Conservation (phyloP, 2,888 invertebrate species). For the Xestoiulus laeticollis region DNA sequence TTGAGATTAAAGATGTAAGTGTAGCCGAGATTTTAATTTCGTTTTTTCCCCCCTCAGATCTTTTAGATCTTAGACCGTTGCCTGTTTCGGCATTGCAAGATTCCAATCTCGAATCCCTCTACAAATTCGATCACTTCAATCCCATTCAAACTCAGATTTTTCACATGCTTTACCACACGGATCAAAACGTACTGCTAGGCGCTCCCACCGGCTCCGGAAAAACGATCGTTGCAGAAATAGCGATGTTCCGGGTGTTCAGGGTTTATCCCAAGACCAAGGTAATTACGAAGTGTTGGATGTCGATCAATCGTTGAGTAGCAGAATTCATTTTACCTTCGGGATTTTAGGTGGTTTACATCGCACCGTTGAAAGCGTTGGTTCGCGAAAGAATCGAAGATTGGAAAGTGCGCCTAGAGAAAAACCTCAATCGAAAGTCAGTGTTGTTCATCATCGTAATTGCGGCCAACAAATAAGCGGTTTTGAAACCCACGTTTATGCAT, state of each 20-base stretch:
- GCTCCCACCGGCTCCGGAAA: constrained; percentile 98
- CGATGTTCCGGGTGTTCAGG: constrained; percentile 91
- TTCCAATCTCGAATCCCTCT: constrained; percentile 79
- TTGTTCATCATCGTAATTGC: background rate
- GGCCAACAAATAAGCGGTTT: too few species aligned
- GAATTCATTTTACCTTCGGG: background rate
- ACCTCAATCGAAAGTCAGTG: constrained; percentile 70
- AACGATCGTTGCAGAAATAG: constrained; percentile 97
- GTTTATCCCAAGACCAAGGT: constrained; percentile 73
- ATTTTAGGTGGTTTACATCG: constrained; percentile 89
- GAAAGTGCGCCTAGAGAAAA: constrained; percentile 79
- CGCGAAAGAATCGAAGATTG: constrained; percentile 96
- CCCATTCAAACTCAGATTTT: constrained; percentile 99
- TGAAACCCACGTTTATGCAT: too few species aligned
- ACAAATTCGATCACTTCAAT: constrained; percentile 94
- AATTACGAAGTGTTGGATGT: constrained; percentile 54
- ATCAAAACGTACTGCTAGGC: constrained; percentile 90
- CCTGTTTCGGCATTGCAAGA: constrained; percentile 85
- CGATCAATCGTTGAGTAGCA: background rate
- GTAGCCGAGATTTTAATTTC: background rate
- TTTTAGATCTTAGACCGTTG: constrained; percentile 89
- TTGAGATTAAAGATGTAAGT: background rate
- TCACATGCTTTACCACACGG: constrained; percentile 93
- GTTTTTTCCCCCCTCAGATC: constrained; percentile 68
- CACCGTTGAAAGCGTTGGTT: constrained; percentile 96